These are phyloP conservation scores for Brachyistius frenatus DNA, from an alignment of 2,113 vertebrate genomes.

Conservation along the genomic window DNA sequence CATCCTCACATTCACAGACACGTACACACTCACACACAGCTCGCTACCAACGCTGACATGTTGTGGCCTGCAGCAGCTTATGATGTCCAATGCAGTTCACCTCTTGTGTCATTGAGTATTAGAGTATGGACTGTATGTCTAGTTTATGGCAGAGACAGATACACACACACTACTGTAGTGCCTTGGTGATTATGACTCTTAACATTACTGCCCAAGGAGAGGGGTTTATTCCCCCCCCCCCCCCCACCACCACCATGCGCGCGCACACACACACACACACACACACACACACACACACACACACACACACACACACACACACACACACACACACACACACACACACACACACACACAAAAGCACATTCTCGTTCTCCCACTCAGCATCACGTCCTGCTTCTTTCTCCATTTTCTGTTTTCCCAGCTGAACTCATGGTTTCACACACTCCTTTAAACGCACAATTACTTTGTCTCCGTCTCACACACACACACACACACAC, in stretches of 20 bases:
- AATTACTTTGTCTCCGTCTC: constrained; percentile 49
- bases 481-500: constrained; percentile 11
- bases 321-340: background rate
- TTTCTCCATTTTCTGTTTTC: constrained; percentile 19
- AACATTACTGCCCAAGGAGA: constrained; percentile 49
- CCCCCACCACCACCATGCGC: background rate
- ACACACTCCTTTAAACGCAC: constrained; percentile 59
- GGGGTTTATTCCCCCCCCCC: constrained; percentile 43
- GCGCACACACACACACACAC: constrained; percentile 1
- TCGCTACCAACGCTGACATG: constrained; percentile 42
- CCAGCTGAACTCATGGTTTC: constrained; percentile 28
- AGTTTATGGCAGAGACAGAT: constrained; percentile 41
- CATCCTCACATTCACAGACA: constrained; percentile 44
- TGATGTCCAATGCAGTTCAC: constrained; percentile 70
- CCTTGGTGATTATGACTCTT: constrained; percentile 61
- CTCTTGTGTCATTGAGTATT: constrained; percentile 74
- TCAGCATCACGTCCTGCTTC: constrained; percentile 22
- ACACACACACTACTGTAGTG: constrained; percentile 15
- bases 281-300: constrained; percentile 13
- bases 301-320: background rate
- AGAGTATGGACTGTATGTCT: constrained; percentile 68
- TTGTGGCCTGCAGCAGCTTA: constrained; percentile 71
- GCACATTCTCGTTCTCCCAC: background rate
- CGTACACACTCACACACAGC: constrained; percentile 17
- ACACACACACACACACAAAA: constrained; percentile 10